Evolutionary conservation across 2,797 vertebrate genomes (phyloP).

Genomic region (Lutjanus campechanus): DNA sequence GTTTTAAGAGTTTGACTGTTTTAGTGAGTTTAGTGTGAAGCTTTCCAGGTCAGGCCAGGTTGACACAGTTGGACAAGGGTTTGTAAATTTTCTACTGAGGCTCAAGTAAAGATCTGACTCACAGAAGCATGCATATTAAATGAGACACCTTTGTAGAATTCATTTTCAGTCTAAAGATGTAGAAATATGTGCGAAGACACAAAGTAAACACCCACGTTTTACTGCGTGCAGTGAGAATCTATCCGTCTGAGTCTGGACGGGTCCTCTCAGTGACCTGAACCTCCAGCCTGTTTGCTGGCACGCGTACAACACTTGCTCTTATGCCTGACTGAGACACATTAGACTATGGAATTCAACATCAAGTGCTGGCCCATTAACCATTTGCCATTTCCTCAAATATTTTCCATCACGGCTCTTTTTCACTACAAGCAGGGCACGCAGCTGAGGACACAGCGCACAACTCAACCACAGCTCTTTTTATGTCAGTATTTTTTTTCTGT

Average conservation of each 20-base stretch:
- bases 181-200: constrained; percentile 33
- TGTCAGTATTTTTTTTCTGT: not conserved
- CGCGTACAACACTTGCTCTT: constrained; percentile 76
- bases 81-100: constrained; percentile 55
- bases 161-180: constrained; percentile 3
- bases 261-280: constrained; percentile 84
- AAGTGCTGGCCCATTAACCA: constrained; percentile 82
- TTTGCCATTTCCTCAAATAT: constrained; percentile 85
- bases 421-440: constrained; percentile 30
- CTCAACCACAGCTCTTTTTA: constrained; percentile 18
- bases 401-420: constrained; percentile 78
- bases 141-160: not conserved
- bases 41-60: constrained; percentile 50
- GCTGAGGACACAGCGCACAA: constrained; percentile 8
- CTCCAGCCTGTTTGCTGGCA: constrained; percentile 74
- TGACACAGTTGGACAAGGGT: constrained; percentile 39
- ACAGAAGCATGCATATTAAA: constrained; percentile 20
- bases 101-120: constrained; percentile 19
- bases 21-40: constrained; percentile 51
- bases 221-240: constrained; percentile 33
- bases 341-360: constrained; percentile 85
- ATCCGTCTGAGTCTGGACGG: constrained; percentile 67
- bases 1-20: constrained; percentile 56
- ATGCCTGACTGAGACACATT: constrained; percentile 84
- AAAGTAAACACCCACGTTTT: constrained; percentile 34